A percentile compares a stretch with the other conserved stretches of the same genome.
Conservation (phyloP, 2,113 vertebrate genomes). For the Eupsittula cactorum region DNA sequence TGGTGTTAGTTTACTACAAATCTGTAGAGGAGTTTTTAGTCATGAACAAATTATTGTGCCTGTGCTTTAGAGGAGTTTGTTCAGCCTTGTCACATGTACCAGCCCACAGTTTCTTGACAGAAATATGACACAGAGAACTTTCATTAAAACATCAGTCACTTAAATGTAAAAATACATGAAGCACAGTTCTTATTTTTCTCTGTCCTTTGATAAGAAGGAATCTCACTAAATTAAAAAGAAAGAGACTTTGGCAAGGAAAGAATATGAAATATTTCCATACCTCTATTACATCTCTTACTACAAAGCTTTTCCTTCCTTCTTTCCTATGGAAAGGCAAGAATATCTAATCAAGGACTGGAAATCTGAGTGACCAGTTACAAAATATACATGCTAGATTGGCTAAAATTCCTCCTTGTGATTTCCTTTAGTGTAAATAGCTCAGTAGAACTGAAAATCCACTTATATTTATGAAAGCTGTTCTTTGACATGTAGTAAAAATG, state of each 20-base stretch:
- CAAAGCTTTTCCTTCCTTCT: not conserved
- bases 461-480: not conserved
- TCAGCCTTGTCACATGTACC: not conserved
- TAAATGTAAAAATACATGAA: not conserved
- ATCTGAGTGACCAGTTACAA: not conserved
- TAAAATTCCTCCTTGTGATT: not conserved
- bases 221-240: not conserved
- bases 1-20: not conserved
- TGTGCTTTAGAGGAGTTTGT: not conserved
- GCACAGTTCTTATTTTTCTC: not conserved
- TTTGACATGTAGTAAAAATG: not conserved
- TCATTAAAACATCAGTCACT: not conserved
- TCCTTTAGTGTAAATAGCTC: not conserved
- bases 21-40: not conserved
- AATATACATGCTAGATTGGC: accelerated
- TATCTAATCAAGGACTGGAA: not conserved
- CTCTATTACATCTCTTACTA: not conserved
- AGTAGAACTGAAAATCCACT: not conserved
- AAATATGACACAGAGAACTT: not conserved
- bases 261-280: not conserved
- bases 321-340: not conserved
- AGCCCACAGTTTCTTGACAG: not conserved
- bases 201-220: not conserved
- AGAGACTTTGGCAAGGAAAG: not conserved
- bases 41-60: not conserved